phyloP scores from a whole-genome alignment of 2,888 invertebrate species.

The Ametastegia equiseti region DNA sequence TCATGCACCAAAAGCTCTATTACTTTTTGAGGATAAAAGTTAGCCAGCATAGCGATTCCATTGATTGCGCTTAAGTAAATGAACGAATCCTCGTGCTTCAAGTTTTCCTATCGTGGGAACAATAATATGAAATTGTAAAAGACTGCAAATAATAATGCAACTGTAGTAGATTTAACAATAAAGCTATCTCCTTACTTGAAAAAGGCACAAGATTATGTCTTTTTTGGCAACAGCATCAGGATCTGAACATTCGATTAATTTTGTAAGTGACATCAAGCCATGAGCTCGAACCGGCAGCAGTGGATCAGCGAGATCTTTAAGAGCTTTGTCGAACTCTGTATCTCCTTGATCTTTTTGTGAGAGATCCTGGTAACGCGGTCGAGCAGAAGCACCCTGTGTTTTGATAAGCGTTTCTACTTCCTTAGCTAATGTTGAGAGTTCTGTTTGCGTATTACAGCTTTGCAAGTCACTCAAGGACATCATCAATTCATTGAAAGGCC shows the following conservation, averaged over 20 bases:
- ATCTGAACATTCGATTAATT: conserved; percentile 84
- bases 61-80: conserved; percentile 88
- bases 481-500: conserved; percentile 68
- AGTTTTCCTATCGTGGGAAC: conserved; percentile 80
- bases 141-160: not conserved
- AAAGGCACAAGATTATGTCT: conserved; percentile 83
- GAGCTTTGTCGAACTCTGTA: conserved; percentile 80
- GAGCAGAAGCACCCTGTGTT: conserved; percentile 61
- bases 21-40: conserved; percentile 83
- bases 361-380: conserved; percentile 64
- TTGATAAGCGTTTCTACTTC: conserved; percentile 70
- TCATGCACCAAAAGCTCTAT: conserved; percentile 84
- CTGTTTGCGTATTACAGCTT: conserved; percentile 58
- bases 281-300: conserved; percentile 89
- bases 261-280: conserved; percentile 85
- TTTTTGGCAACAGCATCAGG: conserved; percentile 81
- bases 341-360: conserved; percentile 60
- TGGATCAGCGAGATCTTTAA: conserved; percentile 84
- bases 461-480: conserved; percentile 62
- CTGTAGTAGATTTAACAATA: not conserved
- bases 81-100: conserved; percentile 89
- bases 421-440: conserved; percentile 61
- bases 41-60: conserved; percentile 84
- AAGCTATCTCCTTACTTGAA: conserved; percentile 79
- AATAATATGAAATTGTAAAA: not conserved